A percentile compares a stretch with the other conserved stretches of the same genome.
These are phyloP conservation scores for Cheirogaleus medius DNA, from an alignment of 2,113 vertebrate genomes.

Conservation along the genomic window DNA sequence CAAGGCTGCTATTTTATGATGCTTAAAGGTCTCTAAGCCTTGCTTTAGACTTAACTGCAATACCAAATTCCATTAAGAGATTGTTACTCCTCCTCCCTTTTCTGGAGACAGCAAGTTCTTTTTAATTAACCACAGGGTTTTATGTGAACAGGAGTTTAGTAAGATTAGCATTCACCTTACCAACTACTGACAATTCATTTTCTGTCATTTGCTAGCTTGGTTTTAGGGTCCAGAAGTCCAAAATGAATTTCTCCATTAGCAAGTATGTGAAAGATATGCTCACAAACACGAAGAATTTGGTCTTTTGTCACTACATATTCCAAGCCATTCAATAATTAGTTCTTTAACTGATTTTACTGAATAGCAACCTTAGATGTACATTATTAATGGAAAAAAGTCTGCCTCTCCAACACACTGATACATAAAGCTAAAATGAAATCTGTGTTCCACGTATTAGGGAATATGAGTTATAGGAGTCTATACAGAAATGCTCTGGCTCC, in stretches of 20 bases:
- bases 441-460: conserved; percentile 50
- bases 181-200: not conserved
- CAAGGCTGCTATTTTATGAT: conserved; percentile 18
- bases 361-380: conserved; percentile 40
- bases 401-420: conserved; percentile 56
- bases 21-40: not conserved
- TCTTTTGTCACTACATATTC: not conserved
- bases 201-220: not conserved
- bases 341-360: conserved; percentile 33
- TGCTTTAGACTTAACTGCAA: not conserved
- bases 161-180: not conserved
- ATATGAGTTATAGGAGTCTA: conserved; percentile 38
- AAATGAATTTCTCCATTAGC: not conserved
- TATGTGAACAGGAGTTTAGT: not conserved
- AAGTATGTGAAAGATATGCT: not conserved
- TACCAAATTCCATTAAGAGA: not conserved
- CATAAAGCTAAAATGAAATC: conserved; percentile 32
- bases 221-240: not conserved
- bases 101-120: conserved; percentile 17
- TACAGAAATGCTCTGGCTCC: conserved; percentile 70
- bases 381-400: conserved; percentile 22
- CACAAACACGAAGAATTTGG: conserved; percentile 8
- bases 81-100: not conserved
- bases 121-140: conserved; percentile 21
- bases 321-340: conserved; percentile 2